Evolutionary conservation across 2,797 vertebrate genomes (phyloP), one percentile per base, ranked within the genome.

Genomic region (Threskiornis aethiopicus): DNA sequence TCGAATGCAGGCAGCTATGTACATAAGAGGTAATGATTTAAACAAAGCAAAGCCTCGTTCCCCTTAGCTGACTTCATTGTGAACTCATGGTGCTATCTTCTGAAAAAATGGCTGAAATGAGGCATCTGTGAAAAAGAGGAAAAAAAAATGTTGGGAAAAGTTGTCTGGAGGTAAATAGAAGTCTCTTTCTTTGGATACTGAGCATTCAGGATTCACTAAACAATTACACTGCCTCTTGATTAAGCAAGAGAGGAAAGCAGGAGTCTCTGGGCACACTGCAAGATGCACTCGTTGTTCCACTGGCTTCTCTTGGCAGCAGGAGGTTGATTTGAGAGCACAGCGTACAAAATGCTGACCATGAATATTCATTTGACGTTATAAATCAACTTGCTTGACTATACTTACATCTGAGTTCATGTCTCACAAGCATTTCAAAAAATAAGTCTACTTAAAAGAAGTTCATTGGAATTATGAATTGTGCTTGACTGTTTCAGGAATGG

Each of bases 321-420:
- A 86, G 69, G 72, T 64, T 94, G 86, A 92, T 95, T 90, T 90
- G 80, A 92, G 55, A 95, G 39, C 21, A 73, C 12, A 82, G 64
- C 0, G 0, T 41, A 84, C 39, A 90, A 80, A 81, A 90, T 52
- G 13, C 22, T 93, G 61, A 58, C 39, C 29, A 81, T 93, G 76
- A 90, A 92, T 95, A 97, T 94, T 92, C 72, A 93, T 96, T 90
- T 94, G 61, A 41, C 37, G 88, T 90, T 58, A 51, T 81, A 90
- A 96, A 92, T 92, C 61, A 81, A 31, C 28, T 79, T 84, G 24
- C 11, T 79, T 93, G 58, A 72, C 79, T 91, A 54, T 44, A 35
- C 37, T 82, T 82, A 59, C 0, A 0, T 79, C 37, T 89, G 70
- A 84, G 18, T 79, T 72, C 15, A 8, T 59, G 49, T 69, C 33